Evolutionary conservation across 2,113 vertebrate genomes (phyloP).

Genomic region (Eclectus roratus): DNA sequence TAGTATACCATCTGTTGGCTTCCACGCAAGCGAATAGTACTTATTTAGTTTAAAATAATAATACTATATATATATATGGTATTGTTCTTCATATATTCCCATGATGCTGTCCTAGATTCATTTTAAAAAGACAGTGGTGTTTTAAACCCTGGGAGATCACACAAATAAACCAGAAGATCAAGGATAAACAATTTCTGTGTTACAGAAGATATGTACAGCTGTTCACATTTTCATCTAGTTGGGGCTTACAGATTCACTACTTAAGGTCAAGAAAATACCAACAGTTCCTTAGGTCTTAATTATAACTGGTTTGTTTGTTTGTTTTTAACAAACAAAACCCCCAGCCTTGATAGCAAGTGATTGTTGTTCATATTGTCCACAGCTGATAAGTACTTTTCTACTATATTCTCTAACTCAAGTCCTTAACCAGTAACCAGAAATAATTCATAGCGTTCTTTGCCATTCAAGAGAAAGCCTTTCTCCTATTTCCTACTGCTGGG

Average conservation of each 20-base stretch:
- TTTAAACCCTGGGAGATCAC: not conserved
- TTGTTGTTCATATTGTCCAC: not conserved
- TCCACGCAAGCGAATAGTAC: not conserved
- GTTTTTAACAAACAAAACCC: not conserved
- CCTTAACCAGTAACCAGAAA: not conserved
- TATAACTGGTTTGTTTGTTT: not conserved
- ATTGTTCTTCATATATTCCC: not conserved
- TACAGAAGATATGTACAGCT: not conserved
- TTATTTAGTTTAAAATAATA: not conserved
- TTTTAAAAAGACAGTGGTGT: not conserved
- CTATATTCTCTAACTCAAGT: not conserved
- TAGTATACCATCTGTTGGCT: not conserved
- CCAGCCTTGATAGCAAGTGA: not conserved
- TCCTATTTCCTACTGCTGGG: not conserved
- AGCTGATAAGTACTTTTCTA: not conserved
- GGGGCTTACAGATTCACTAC: accelerated
- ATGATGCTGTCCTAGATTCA: not conserved
- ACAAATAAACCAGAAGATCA: not conserved
- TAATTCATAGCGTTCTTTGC: not conserved
- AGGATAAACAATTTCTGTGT: not conserved
- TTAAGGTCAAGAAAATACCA: not conserved
- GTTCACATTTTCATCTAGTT: not conserved
- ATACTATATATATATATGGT: not conserved
- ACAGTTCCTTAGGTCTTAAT: not conserved
- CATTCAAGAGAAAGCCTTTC: not conserved